Evolutionary conservation across 2,797 vertebrate genomes (phyloP).

Genomic region (Coilia nasus): DNA sequence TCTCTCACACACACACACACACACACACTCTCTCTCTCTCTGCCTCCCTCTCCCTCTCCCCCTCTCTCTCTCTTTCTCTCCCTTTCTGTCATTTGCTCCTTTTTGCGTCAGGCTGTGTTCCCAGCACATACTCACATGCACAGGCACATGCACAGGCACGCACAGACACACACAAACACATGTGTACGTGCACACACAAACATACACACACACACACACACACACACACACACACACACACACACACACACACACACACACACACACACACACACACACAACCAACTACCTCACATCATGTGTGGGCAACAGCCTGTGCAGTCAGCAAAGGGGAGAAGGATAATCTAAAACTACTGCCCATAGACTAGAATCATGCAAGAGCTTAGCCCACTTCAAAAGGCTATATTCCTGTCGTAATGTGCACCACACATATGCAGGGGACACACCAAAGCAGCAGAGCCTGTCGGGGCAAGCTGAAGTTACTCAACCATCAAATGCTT

Average conservation of each 20-base stretch:
- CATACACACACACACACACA: conserved; percentile 32
- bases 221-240: conserved; percentile 22
- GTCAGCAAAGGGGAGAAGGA: not conserved
- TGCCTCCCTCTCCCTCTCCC: not conserved
- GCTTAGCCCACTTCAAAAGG: conserved; percentile 14
- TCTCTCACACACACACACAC: no score
- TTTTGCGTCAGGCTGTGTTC: not conserved
- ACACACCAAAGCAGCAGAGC: conserved; percentile 31
- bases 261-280: conserved; percentile 22
- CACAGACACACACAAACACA: not conserved
- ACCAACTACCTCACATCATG: not conserved
- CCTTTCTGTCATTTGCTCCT: not conserved
- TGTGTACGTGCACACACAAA: not conserved
- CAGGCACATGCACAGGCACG: conserved; percentile 29
- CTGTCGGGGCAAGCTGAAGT: conserved; percentile 25
- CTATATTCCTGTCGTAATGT: not conserved
- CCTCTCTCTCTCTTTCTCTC: not conserved
- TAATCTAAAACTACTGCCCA: not conserved
- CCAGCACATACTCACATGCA: not conserved
- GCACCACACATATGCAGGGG: not conserved
- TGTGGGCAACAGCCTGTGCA: not conserved
- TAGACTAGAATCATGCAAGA: not conserved
- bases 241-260: conserved; percentile 31
- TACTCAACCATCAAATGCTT: conserved; percentile 40
- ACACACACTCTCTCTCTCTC: not conserved